These are phyloP conservation scores for Eupithecia vulgata DNA, from an alignment of 2,888 invertebrate species.

Conservation along the genomic window DNA sequence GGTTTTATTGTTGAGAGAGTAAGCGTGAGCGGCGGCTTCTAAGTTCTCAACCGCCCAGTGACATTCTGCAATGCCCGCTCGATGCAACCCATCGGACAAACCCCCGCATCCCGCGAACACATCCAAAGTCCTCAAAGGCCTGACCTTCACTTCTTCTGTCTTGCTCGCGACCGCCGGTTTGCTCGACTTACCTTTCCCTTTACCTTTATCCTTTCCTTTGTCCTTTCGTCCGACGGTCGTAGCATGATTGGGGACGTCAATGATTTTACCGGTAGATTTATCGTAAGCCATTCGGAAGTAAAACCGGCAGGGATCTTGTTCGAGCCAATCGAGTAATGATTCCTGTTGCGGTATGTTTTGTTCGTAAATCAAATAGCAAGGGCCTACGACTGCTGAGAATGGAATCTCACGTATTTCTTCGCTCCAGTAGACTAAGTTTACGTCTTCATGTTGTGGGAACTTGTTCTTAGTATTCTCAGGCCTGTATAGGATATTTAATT, in stretches of 20 bases:
- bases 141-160: conserved; percentile 64
- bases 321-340: conserved; percentile 84
- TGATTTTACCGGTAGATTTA: conserved; percentile 78
- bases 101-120: conserved; percentile 95
- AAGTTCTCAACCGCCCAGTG: conserved; percentile 93
- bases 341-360: conserved; percentile 84
- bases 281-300: conserved; percentile 90
- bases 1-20: conserved; percentile 88
- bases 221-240: conserved; percentile 83
- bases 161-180: conserved; percentile 54
- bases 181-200: conserved; percentile 73
- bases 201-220: conserved; percentile 83
- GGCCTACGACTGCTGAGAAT: conserved; percentile 86
- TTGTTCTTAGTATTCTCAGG: conserved; percentile 89
- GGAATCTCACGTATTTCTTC: conserved; percentile 87
- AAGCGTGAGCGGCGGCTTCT: conserved; percentile 91
- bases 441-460: conserved; percentile 85
- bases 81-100: conserved; percentile 89
- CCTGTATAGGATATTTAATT: conserved; percentile 88
- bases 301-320: conserved; percentile 87
- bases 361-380: conserved; percentile 87
- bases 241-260: conserved; percentile 86
- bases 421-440: conserved; percentile 91
- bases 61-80: conserved; percentile 87
- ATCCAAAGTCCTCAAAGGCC: conserved; percentile 87